Evolutionary conservation across 1,140 invertebrate species (phyloP).

Genomic region (Dysdera silvatica): DNA sequence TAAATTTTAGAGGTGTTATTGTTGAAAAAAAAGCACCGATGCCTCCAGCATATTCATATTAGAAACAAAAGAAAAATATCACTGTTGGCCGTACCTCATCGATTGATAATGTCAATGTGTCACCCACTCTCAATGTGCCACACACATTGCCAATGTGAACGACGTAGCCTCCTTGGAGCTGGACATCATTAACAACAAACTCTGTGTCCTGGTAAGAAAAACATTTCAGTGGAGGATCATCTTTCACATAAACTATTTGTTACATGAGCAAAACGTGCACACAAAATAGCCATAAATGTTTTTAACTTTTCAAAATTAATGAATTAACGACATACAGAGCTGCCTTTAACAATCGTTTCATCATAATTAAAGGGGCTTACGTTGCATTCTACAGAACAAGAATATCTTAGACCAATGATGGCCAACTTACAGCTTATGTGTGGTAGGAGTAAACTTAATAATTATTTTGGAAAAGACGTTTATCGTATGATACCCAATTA

Average conservation of each 20-base stretch:
- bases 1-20: neutral
- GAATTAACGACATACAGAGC: too few relatives aligned
- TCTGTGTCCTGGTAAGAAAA: conserved; percentile 59
- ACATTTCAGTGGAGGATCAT: too few relatives aligned
- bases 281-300: neutral
- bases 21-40: too few relatives aligned
- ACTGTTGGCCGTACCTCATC: conserved; percentile 53
- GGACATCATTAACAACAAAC: conserved; percentile 88
- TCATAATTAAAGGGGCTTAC: too few relatives aligned
- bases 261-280: neutral
- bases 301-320: neutral
- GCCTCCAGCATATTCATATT: too few relatives aligned
- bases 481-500: too few relatives aligned
- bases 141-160: conserved; percentile 72
- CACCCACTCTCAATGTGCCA: conserved; percentile 75
- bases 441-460: too few relatives aligned
- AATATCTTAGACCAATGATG: too few relatives aligned
- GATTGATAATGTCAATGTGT: conserved; percentile 71
- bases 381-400: too few relatives aligned
- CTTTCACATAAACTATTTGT: neutral
- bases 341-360: too few relatives aligned
- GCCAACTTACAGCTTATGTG: too few relatives aligned
- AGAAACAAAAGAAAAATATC: neutral
- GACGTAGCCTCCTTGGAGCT: conserved; percentile 92
- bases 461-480: too few relatives aligned